Evolutionary conservation across 2,113 vertebrate species (phyloP), one percentile per base, ranked within the genome.

Genomic region (Recurvirostra avosetta): DNA sequence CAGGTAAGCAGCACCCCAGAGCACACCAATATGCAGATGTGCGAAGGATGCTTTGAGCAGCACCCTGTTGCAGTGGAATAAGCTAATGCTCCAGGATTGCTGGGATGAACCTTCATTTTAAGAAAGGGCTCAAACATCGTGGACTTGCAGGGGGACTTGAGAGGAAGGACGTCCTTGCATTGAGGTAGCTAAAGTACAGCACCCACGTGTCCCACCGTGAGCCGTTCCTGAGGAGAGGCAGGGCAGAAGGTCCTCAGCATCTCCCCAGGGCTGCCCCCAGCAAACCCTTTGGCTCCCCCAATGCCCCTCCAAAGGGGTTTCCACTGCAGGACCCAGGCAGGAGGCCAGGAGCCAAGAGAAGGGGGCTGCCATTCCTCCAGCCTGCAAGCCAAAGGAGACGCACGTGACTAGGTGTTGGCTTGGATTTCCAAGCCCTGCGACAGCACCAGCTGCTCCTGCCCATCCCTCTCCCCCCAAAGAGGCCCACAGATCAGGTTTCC

Each of bases 391-490:
- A 72, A 81, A 19, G 45, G 52, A 66, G 41, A 62, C 0, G 4
- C 96, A 95, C 66, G 77, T 94, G 94, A 96, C 18, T 6, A 92
- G 66, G 76, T 67, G 71, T 61, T 92, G 92, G 80, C 91, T 94
- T 94, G 94, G 91, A 59, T 95, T 95, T 91, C 94, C 82, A 53
- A 87, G 70, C 89, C 86, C 89, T 49, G 58, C 56, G 3, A 88
- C 80, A 53, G 66, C 96, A 95, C 91, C 96, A 96, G 95, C 94
- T 96, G 92, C 94, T 97, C 95, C 97, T 96, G 96, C 96, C 96
- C 12, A 0, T 97, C 96, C 92, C 92, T 96, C 82, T 90, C 53
- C 59, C 80, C 81, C 23, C 73, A 40, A 5, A 91, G 92, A 49
- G 90, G 89, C 96, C 88, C 73, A 53, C 12, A 62, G 96, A 94